These are phyloP conservation scores for Alosa sapidissima DNA, from an alignment of 2,797 vertebrate genomes.

Conservation along the genomic window DNA sequence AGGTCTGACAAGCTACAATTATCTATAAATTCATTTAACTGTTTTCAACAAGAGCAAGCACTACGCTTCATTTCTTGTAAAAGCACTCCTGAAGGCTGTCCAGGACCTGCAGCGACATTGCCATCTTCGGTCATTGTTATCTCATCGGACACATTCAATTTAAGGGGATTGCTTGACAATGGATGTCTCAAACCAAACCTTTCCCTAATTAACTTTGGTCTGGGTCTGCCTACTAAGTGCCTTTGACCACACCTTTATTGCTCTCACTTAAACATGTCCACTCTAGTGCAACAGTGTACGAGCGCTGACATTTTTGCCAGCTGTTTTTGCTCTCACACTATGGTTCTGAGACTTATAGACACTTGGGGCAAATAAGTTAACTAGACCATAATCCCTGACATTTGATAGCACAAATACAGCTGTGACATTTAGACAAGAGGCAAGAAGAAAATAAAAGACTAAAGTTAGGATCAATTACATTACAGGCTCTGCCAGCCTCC, in stretches of 20 bases:
- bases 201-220: neutral
- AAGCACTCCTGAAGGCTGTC: neutral
- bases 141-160: neutral
- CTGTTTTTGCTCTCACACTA: neutral
- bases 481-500: constrained; percentile 6
- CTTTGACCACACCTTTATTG: neutral
- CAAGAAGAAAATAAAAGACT: neutral
- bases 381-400: constrained; percentile 33
- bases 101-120: neutral
- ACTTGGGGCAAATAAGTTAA: neutral
- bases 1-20: neutral
- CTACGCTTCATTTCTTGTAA: too few species aligned
- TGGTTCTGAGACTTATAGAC: neutral
- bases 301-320: too few species aligned
- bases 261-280: neutral
- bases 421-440: constrained; percentile 44
- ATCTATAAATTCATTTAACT: neutral
- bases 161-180: neutral
- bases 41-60: neutral
- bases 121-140: neutral
- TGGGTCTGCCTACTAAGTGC: neutral
- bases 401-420: constrained; percentile 36
- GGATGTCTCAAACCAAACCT: neutral
- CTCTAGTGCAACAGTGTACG: neutral
- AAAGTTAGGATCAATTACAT: constrained; percentile 6